A percentile compares a stretch with the other conserved stretches of the same genome.
phyloP scores from a whole-genome alignment of 1,140 invertebrate species.

The Panonychus citri region DNA sequence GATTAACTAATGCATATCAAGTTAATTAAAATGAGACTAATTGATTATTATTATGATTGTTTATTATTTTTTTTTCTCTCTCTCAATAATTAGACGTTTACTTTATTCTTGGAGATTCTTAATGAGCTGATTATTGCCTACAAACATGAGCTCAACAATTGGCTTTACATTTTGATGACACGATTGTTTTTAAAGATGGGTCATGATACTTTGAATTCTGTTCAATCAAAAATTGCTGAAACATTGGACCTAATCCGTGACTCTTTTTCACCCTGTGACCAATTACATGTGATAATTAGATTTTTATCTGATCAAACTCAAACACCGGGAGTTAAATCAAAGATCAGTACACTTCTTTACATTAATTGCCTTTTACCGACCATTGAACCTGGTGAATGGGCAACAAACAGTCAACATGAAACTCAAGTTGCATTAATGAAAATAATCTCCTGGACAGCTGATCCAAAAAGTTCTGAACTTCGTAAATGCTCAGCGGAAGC shows the following conservation, averaged over 20 bases:
- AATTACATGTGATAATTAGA: constrained; percentile 37
- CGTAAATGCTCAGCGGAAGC: constrained; percentile 47
- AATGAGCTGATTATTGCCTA: constrained; percentile 67
- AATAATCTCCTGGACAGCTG: constrained; percentile 30
- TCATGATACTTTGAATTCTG: constrained; percentile 62
- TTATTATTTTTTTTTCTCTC: neutral
- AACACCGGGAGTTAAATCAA: constrained; percentile 42
- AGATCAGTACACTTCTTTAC: constrained; percentile 24
- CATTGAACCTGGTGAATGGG: constrained; percentile 25
- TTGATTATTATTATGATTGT: constrained; percentile 1
- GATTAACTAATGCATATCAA: too few relatives aligned
- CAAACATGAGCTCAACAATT: constrained; percentile 58
- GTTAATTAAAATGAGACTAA: too few relatives aligned
- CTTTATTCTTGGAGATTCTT: constrained; percentile 69
- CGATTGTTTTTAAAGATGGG: constrained; percentile 63
- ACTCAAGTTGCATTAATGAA: constrained; percentile 26
- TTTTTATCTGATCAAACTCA: constrained; percentile 71
- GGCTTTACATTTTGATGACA: constrained; percentile 63
- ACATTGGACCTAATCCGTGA: constrained; percentile 58
- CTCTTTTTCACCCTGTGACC: constrained; percentile 35
- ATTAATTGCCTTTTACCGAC: constrained; percentile 20
- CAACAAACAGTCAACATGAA: constrained; percentile 21
- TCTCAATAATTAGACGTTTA: constrained; percentile 40
- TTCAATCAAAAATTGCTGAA: constrained; percentile 64
- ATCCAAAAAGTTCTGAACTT: constrained; percentile 39